Evolutionary conservation across 1,140 invertebrate species (phyloP).

Genomic region (Helicoverpa zea): DNA sequence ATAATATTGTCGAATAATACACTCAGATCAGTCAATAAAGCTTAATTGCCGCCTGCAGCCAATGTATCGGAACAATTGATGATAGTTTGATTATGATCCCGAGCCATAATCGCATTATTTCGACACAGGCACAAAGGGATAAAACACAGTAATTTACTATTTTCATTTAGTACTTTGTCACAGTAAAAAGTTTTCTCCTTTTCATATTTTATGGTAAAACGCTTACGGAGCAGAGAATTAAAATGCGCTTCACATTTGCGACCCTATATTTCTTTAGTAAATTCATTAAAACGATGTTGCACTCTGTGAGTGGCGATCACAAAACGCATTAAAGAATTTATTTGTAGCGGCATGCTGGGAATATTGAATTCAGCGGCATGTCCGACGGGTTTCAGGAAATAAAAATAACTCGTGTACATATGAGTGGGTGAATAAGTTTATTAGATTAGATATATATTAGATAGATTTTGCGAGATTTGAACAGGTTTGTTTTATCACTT

Average conservation of each 20-base stretch:
- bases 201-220: constrained; percentile 15
- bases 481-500: too few relatives aligned
- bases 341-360: background rate
- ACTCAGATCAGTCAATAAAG: constrained; percentile 22
- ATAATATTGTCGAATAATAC: constrained; percentile 11
- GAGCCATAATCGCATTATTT: constrained; percentile 32
- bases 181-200: constrained; percentile 4
- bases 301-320: background rate
- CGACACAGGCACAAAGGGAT: constrained; percentile 26
- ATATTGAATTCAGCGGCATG: background rate
- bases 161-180: constrained; percentile 21
- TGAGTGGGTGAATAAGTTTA: too few relatives aligned
- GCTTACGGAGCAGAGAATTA: constrained; percentile 14
- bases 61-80: constrained; percentile 38
- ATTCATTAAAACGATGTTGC: constrained; percentile 44
- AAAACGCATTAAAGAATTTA: constrained; percentile 2
- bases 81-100: constrained; percentile 38
- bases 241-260: constrained; percentile 45
- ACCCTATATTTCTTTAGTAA: constrained; percentile 47
- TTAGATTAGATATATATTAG: too few relatives aligned
- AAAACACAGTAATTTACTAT: constrained; percentile 28
- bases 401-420: background rate
- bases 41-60: constrained; percentile 24
- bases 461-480: too few relatives aligned
- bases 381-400: background rate